Evolutionary conservation across 2,113 vertebrate species (phyloP), one percentile per base, ranked within the genome.

Genomic region (Callospermophilus lateralis): DNA sequence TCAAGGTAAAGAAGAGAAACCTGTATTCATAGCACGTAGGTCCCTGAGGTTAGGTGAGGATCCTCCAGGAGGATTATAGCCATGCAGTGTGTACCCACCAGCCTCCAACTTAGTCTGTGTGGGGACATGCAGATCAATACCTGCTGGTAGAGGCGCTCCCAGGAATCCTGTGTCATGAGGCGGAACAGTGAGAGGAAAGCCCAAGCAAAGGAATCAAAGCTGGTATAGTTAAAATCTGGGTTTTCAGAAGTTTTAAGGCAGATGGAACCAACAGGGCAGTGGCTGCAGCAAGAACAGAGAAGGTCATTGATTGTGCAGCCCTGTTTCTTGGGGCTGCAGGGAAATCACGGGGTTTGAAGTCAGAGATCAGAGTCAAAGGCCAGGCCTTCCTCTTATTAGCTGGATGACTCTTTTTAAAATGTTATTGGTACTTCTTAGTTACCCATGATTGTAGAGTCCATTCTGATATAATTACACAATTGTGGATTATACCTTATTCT

Each of bases 91-190:
- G 39, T 28, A 74, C 10, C 39, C 55, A 28, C 63, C 37, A 51
- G 65, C 20, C 20, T 92, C 81, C 78, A 78, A 17, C 28, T 45
- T 20, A 39, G 51, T 34, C n/a, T 28, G 9, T 10, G 0, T 16
- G 13, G 63, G 34, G 74, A 34, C 85, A 58, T 19, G 73, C 53
- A 51, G 42, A 51, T 10, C 63, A 37, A 24, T 98, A 99, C 99
- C 99, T 99, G 99, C 97, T 99, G 99, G 97, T 99, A 99, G 65
- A 99, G 99, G 86, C 99, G 99, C 51, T 99, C 99, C 99, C 99
- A 99, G 98, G 98, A 99, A 98, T 99, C 99, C 77, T 99, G 99
- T 0, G 99, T 99, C 99, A 99, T 99, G 87, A 99, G 99, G 16
- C 99, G 99, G 74, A 99, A 99, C 48, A 99, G 97, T 0, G 99